Conservation (phyloP, 2,797 vertebrate species). For the Lepus townsendii region DNA sequence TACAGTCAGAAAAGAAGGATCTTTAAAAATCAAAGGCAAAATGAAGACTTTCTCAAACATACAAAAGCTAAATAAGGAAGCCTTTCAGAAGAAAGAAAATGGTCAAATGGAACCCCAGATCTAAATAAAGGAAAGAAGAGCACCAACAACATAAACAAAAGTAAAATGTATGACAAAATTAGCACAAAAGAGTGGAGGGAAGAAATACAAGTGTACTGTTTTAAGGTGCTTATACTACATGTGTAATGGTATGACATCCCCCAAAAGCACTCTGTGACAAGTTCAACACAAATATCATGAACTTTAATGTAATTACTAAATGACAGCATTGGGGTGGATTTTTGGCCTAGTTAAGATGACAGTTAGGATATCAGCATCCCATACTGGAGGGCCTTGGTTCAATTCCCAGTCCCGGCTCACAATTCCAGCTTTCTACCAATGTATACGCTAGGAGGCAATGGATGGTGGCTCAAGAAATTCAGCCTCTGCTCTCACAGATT, state of each 20-base stretch:
- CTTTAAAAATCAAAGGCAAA: not conserved
- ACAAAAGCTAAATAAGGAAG: not conserved
- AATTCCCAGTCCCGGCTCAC: no score
- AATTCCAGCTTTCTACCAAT: no score
- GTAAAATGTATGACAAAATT: not conserved
- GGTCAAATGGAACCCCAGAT: not conserved
- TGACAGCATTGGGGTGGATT: not conserved
- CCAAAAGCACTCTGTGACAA: not conserved
- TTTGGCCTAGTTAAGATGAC: no score
- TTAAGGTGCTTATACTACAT: not conserved
- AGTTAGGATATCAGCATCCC: no score
- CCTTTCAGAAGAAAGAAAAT: not conserved
- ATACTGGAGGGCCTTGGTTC: no score
- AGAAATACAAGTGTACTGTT: slow-evolving; percentile 33
- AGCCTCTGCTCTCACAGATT: no score
- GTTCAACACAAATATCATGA: not conserved
- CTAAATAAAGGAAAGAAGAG: not conserved
- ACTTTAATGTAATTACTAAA: not conserved
- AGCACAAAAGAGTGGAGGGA: not conserved
- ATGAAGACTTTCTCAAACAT: not conserved
- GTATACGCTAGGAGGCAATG: no score
- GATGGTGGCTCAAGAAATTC: no score
- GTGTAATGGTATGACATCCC: not conserved
- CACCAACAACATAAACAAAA: not conserved
- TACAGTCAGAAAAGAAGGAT: not conserved